A percentile compares a stretch with the other conserved stretches of the same genome.
phyloP scores from a whole-genome alignment of 2,113 vertebrate species.

The Steatornis caripensis region DNA sequence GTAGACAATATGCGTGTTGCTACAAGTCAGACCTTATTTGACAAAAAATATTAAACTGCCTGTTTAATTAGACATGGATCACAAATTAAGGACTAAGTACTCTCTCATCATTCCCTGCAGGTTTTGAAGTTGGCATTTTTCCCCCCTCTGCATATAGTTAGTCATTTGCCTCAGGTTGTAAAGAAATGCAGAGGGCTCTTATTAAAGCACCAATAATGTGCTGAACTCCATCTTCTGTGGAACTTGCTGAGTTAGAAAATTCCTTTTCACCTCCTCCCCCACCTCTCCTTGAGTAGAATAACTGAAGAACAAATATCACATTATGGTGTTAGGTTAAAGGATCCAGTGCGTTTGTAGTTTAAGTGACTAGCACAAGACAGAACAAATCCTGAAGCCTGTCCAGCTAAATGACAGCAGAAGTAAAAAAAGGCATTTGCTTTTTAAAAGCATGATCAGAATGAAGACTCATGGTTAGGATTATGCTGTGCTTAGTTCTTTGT shows the following conservation, averaged over 20 bases:
- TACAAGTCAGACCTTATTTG: slow-evolving; percentile 13
- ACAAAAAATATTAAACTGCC: neutral
- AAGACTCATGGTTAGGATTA: neutral
- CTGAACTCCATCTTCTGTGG: slow-evolving; percentile 22
- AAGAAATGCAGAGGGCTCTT: slow-evolving; percentile 4
- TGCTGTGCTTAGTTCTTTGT: neutral
- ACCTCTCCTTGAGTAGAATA: neutral
- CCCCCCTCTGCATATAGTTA: neutral
- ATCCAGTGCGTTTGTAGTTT: neutral
- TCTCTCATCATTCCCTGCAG: slow-evolving; percentile 7
- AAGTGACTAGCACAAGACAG: neutral
- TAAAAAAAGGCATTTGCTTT: neutral
- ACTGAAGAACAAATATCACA: slow-evolving; percentile 16
- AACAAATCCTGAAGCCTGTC: neutral
- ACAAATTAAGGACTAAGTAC: slow-evolving; percentile 8
- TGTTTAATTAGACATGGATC: slow-evolving; percentile 2
- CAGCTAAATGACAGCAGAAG: neutral
- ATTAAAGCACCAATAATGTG: slow-evolving; percentile 40
- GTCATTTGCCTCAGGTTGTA: neutral
- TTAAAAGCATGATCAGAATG: neutral
- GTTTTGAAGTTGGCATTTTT: neutral
- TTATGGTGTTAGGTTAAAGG: neutral
- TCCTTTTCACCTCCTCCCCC: slow-evolving; percentile 13
- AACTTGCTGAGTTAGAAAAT: slow-evolving; percentile 45
- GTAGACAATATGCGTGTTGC: neutral